These are phyloP conservation scores for Strigops habroptila DNA, from an alignment of 2,113 vertebrate species.

Conservation along the genomic window DNA sequence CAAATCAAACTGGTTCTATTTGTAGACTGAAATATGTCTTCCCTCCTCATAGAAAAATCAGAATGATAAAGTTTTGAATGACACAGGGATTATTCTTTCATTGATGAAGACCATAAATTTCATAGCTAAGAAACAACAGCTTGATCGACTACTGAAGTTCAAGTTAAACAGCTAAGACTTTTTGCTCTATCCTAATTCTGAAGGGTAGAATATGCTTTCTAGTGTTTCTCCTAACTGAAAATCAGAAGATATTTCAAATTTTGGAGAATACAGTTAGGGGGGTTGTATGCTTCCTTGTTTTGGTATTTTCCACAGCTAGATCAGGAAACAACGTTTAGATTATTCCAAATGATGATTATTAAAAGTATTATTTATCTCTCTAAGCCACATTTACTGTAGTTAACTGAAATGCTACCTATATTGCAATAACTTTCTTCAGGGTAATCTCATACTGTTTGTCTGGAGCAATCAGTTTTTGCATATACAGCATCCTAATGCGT, in stretches of 20 bases:
- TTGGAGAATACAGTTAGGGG: fast-evolving
- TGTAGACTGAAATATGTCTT: background rate
- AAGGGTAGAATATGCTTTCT: background rate
- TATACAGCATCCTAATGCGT: background rate
- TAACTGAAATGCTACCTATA: background rate
- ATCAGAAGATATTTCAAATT: background rate
- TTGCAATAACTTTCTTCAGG: background rate
- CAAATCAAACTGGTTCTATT: background rate
- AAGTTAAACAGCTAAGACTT: background rate
- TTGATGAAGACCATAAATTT: background rate
- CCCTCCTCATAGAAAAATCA: background rate
- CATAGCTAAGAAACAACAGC: background rate
- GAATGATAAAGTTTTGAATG: background rate
- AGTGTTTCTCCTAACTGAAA: background rate
- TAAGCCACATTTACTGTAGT: background rate
- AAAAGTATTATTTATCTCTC: background rate
- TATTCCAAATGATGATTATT: background rate
- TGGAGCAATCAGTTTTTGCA: background rate
- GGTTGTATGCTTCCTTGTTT: background rate
- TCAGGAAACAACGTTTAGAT: background rate
- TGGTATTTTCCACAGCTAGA: background rate
- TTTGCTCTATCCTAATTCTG: background rate
- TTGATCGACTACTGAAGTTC: background rate
- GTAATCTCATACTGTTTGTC: background rate
- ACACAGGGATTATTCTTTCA: background rate